phyloP scores from a whole-genome alignment of 2,888 invertebrate genomes.

The Pollenia angustigena region DNA sequence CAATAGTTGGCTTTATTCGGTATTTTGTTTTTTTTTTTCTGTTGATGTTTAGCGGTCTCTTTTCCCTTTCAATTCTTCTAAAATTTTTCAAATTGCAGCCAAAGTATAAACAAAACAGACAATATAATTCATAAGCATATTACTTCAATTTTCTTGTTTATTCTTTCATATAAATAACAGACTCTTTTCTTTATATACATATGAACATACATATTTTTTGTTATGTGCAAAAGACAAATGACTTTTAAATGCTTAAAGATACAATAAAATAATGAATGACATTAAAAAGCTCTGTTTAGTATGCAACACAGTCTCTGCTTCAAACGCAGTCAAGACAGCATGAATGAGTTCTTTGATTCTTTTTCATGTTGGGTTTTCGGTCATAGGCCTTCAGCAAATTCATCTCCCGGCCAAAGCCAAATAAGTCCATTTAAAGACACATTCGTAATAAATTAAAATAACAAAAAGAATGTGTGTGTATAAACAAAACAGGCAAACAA shows the following conservation, averaged over 20 bases:
- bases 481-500: background rate
- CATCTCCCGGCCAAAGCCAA: conserved; percentile 25
- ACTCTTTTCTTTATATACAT: background rate
- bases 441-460: conserved; percentile 32
- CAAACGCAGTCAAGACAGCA: background rate
- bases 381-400: conserved; percentile 37
- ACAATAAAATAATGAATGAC: conserved; percentile 52
- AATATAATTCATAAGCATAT: conserved; percentile 43
- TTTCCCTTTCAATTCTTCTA: conserved; percentile 5
- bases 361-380: background rate
- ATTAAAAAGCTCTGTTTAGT: conserved; percentile 64
- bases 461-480: background rate
- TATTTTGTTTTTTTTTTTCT: too few species aligned
- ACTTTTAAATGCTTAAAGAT: conserved; percentile 30
- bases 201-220: background rate
- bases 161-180: conserved; percentile 7
- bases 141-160: conserved; percentile 32
- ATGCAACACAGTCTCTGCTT: conserved; percentile 46
- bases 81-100: background rate
- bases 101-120: conserved; percentile 40
- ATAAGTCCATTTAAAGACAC: conserved; percentile 36
- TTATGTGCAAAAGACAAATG: conserved; percentile 12
- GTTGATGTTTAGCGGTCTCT: background rate
- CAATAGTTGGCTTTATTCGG: conserved; percentile 22
- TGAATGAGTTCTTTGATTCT: conserved; percentile 41